These are phyloP conservation scores for Danaus melanippus DNA, from an alignment of 1,140 invertebrate species.

Conservation along the genomic window DNA sequence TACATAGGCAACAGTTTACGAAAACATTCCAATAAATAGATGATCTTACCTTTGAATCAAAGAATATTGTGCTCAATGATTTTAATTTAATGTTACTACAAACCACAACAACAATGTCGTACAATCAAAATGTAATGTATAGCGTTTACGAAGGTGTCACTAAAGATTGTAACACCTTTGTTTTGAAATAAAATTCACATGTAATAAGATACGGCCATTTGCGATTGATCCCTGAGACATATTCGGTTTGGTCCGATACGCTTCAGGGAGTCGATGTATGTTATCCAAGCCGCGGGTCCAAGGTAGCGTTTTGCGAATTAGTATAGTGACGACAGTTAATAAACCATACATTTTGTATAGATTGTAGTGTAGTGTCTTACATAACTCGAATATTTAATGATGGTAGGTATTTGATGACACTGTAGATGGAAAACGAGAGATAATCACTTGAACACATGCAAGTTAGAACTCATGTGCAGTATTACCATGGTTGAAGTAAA, in stretches of 20 bases:
- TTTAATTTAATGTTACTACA: too few species aligned
- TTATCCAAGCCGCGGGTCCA: slow-evolving; percentile 52
- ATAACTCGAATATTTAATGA: too few species aligned
- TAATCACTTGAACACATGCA: slow-evolving; percentile 45
- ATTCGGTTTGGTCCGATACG: slow-evolving; percentile 54
- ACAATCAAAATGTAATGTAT: too few species aligned
- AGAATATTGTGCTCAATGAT: too few species aligned
- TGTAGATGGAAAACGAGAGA: slow-evolving; percentile 25
- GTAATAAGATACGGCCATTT: slow-evolving; percentile 42
- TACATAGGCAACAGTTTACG: too few species aligned
- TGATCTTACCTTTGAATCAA: too few species aligned
- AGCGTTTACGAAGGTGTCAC: too few species aligned
- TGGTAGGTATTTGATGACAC: slow-evolving; percentile 19
- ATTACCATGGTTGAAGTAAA: slow-evolving; percentile 49
- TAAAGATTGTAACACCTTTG: background rate
- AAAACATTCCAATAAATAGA: too few species aligned
- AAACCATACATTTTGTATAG: too few species aligned
- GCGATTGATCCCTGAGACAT: slow-evolving; percentile 49
- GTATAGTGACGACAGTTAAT: background rate
- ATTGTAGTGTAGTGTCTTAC: too few species aligned
- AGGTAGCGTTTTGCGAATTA: slow-evolving; percentile 26
- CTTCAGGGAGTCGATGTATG: slow-evolving; percentile 45
- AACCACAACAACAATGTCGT: too few species aligned
- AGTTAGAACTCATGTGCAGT: slow-evolving; percentile 53
- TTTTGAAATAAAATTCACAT: slow-evolving; percentile 32